A percentile compares a stretch with the other conserved stretches of the same genome.
phyloP scores from a whole-genome alignment of 1,140 invertebrate genomes.

The Colletes latitarsis region DNA sequence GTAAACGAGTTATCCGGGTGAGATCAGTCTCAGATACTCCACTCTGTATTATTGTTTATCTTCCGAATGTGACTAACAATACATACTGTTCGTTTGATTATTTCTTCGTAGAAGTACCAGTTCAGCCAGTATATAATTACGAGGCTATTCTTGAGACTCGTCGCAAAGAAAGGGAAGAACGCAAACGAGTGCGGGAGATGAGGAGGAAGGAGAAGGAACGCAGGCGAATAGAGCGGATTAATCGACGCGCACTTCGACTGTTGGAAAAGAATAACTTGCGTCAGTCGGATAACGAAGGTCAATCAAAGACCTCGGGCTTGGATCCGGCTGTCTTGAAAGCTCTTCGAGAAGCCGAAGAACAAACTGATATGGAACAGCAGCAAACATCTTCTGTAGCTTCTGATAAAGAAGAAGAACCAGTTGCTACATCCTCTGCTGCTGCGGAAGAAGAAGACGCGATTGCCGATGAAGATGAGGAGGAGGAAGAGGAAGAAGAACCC shows the following conservation, averaged over 20 bases:
- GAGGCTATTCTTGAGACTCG: constrained; percentile 77
- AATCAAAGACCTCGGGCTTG: constrained; percentile 4
- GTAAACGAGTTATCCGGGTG: no score
- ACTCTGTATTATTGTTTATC: no score
- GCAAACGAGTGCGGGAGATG: constrained; percentile 73
- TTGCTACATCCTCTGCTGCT: not conserved
- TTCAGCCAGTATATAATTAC: constrained; percentile 78
- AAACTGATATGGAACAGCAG: constrained; percentile 6
- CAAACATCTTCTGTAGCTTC: not conserved
- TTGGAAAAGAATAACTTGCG: constrained; percentile 63
- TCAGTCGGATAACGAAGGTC: constrained; percentile 21
- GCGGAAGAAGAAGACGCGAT: constrained; percentile 45
- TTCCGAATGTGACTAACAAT: no score
- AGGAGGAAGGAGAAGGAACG: constrained; percentile 71
- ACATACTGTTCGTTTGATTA: not conserved
- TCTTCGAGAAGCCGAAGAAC: constrained; percentile 53
- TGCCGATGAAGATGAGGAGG: constrained; percentile 57
- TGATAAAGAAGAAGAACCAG: constrained; percentile 37
- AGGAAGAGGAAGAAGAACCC: constrained; percentile 66
- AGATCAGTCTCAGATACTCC: no score
- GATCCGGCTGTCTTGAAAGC: constrained; percentile 58
- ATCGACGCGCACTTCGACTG: constrained; percentile 70
- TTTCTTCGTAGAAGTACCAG: constrained; percentile 49
- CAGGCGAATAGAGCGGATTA: constrained; percentile 69
- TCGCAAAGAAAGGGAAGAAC: constrained; percentile 76